A percentile compares a stretch with the other conserved stretches of the same genome.
phyloP scores from a whole-genome alignment of 2,888 invertebrate species.

The Phalangium opilio region DNA sequence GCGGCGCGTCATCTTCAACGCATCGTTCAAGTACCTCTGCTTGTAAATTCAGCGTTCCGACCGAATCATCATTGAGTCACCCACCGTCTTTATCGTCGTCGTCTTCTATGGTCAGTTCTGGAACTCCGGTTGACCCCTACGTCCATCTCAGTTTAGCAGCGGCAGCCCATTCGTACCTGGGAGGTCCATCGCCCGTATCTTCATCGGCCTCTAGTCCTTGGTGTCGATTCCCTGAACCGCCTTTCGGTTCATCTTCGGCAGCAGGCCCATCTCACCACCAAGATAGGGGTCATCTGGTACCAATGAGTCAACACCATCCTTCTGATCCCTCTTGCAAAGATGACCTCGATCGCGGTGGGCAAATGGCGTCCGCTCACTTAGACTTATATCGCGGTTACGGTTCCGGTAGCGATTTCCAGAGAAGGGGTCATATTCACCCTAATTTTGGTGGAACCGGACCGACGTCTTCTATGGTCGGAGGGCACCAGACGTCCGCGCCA shows the following conservation, averaged over 20 bases:
- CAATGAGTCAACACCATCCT: not conserved
- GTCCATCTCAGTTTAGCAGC: slow-evolving; percentile 2
- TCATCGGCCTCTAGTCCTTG: not conserved
- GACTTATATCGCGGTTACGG: slow-evolving; percentile 12
- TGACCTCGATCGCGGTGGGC: not conserved
- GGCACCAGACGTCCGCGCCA: slow-evolving; percentile 1
- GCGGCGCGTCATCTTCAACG: no score
- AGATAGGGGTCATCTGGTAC: not conserved
- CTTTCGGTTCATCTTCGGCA: not conserved
- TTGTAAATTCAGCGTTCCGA: no score
- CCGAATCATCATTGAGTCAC: no score
- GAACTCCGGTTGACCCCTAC: slow-evolving; percentile 1
- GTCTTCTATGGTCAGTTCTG: not conserved
- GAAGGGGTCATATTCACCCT: not conserved
- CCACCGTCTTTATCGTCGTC: no score
- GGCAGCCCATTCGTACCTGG: not conserved
- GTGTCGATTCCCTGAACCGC: not conserved
- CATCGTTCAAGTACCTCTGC: no score
- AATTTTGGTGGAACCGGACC: not conserved
- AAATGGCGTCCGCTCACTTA: not conserved
- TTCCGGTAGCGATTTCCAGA: slow-evolving; percentile 8
- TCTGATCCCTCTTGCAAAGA: not conserved
- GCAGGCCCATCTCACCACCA: not conserved
- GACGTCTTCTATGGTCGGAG: not conserved
- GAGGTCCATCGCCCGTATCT: not conserved